Evolutionary conservation across 1,140 invertebrate species (phyloP).

Genomic region (Drosophila insularis): DNA sequence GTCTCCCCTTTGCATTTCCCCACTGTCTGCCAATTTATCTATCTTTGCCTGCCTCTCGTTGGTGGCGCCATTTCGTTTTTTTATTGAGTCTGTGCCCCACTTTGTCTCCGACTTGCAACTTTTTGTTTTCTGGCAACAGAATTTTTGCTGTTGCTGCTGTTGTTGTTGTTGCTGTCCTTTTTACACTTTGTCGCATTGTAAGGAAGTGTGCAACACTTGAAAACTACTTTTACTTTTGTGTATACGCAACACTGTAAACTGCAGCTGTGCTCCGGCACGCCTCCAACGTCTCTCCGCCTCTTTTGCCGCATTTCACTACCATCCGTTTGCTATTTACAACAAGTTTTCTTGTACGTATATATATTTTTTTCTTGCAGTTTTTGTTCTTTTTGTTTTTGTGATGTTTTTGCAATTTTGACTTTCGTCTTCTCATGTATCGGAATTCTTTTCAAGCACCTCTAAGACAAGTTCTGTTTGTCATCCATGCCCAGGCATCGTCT

Average conservation of each 20-base stretch:
- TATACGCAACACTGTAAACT: slow-evolving; percentile 62
- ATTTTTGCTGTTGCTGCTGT: slow-evolving; percentile 20
- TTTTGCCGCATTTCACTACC: neutral
- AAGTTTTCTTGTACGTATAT: neutral
- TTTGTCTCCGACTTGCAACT: slow-evolving; percentile 70
- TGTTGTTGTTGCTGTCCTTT: slow-evolving; percentile 50
- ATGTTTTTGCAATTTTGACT: slow-evolving; percentile 13
- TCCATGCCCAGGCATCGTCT: slow-evolving; percentile 13
- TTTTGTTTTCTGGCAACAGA: slow-evolving; percentile 56
- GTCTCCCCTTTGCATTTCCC: slow-evolving; percentile 13
- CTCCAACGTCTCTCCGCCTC: neutral
- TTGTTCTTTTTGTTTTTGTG: neutral
- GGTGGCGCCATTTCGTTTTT: slow-evolving; percentile 31
- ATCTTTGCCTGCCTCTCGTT: slow-evolving; percentile 12
- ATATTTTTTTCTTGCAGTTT: neutral
- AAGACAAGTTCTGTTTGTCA: slow-evolving; percentile 38
- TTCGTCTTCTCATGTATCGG: slow-evolving; percentile 41
- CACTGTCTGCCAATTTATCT: neutral
- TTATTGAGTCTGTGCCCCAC: slow-evolving; percentile 58
- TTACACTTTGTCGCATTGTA: slow-evolving; percentile 73
- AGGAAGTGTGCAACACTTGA: slow-evolving; percentile 69
- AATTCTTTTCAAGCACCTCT: slow-evolving; percentile 48
- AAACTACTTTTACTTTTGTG: slow-evolving; percentile 77
- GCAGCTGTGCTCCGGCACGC: slow-evolving; percentile 17
- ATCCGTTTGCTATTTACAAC: slow-evolving; percentile 20